Percentiles rank a stretch among this genome's conserved stretches.
Evolutionary conservation across 2,113 vertebrate genomes (phyloP).

Genomic region (Martes martes): DNA sequence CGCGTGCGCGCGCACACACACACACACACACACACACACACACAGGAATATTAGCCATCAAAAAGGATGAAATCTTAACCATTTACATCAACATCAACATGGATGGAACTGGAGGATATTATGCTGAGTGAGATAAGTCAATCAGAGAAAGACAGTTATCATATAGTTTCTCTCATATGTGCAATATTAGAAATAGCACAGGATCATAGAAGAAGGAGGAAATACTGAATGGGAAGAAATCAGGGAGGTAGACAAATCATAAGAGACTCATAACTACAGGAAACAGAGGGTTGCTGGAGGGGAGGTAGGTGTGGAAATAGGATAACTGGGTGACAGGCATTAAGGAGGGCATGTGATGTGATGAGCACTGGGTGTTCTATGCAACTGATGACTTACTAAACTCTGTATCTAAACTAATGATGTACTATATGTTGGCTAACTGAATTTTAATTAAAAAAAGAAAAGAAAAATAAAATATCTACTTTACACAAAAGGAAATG

Average conservation of each 20-base stretch:
- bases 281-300: neutral
- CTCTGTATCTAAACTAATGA: neutral
- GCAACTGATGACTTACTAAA: neutral
- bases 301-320: neutral
- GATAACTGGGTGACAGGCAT: neutral
- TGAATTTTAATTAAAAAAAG: neutral
- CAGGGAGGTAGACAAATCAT: neutral
- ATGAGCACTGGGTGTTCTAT: neutral
- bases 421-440: neutral
- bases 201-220: neutral
- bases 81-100: neutral
- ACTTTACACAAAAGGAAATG: neutral
- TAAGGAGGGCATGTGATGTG: neutral
- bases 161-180: neutral
- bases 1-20: fast-evolving
- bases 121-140: neutral
- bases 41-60: neutral
- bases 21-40: too few species aligned
- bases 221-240: neutral
- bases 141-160: neutral
- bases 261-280: neutral
- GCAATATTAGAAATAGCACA: neutral
- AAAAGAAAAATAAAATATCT: neutral
- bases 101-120: neutral
- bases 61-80: neutral